Conservation (phyloP, 2,113 vertebrate species). For the Zosterops pallidus region DNA sequence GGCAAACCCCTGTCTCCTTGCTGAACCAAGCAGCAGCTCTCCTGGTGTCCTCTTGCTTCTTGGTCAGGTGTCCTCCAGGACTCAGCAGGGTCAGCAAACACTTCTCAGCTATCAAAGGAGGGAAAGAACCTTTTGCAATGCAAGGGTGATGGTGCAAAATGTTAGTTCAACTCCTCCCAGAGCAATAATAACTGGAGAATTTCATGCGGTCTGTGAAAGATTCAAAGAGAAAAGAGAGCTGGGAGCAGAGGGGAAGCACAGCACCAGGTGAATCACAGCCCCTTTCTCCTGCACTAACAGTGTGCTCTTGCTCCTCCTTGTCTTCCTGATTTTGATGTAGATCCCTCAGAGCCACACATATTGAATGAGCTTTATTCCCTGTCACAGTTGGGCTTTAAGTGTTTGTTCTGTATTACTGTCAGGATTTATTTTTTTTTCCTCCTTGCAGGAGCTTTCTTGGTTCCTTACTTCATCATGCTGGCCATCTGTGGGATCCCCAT, state of each 20-base stretch:
- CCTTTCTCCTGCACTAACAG: neutral
- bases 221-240: neutral
- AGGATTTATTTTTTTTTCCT: neutral
- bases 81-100: neutral
- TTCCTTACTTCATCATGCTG: constrained; percentile 85
- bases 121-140: neutral
- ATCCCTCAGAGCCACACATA: neutral
- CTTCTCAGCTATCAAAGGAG: neutral
- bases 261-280: neutral
- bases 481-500: constrained; percentile 82
- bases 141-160: neutral
- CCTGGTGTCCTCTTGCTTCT: neutral
- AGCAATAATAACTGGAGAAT: neutral
- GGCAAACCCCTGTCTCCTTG: neutral
- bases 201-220: neutral
- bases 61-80: neutral
- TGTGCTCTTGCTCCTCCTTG: neutral
- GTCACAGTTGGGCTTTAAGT: neutral
- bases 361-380: neutral
- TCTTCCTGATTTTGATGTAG: neutral
- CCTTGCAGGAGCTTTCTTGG: constrained; percentile 76
- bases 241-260: neutral
- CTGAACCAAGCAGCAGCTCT: neutral
- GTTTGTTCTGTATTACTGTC: neutral
- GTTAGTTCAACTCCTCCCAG: neutral